These are phyloP conservation scores for Machaerirhynchus nigripectus DNA, from an alignment of 2,113 vertebrate genomes.

Conservation along the genomic window DNA sequence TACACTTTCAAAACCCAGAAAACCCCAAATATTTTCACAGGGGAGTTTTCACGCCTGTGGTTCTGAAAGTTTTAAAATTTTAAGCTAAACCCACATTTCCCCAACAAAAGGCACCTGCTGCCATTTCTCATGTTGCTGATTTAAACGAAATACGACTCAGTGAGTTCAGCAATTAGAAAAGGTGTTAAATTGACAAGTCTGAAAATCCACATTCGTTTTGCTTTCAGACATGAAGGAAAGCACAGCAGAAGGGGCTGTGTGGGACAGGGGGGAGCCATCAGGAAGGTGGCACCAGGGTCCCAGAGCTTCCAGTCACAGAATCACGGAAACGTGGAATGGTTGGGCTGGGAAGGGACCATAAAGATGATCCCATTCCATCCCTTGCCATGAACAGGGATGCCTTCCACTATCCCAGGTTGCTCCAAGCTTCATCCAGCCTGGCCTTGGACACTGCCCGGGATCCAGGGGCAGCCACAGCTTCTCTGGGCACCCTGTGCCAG, in stretches of 20 bases:
- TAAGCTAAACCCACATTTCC: background rate
- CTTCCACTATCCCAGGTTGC: accelerated
- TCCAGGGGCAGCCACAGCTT: background rate
- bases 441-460: background rate
- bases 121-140: background rate
- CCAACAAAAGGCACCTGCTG: background rate
- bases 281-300: accelerated
- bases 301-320: background rate
- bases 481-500: background rate
- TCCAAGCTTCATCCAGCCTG: accelerated
- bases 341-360: background rate
- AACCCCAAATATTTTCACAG: background rate
- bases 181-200: background rate
- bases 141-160: background rate
- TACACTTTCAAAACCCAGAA: background rate
- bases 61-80: background rate
- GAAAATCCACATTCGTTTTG: background rate
- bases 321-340: background rate
- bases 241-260: accelerated
- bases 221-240: background rate
- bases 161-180: background rate
- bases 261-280: background rate
- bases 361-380: background rate
- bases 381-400: background rate
- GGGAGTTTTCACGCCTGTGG: accelerated